These are phyloP conservation scores for Euthynnus affinis DNA, from an alignment of 2,797 vertebrate species.

Conservation along the genomic window DNA sequence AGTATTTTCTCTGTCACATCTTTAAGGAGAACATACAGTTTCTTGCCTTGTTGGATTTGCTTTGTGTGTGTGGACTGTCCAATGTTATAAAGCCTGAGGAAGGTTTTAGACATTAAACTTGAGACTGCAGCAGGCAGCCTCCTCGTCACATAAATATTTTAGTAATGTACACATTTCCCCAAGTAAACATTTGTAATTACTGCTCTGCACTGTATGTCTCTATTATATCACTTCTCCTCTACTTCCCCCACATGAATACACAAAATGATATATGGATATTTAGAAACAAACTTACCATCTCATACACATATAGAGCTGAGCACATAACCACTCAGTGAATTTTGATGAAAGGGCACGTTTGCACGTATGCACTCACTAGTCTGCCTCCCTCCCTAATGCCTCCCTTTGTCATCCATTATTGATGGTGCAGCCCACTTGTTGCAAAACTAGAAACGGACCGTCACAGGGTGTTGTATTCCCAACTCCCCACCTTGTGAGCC, in stretches of 20 bases:
- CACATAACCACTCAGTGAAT: slow-evolving; percentile 21
- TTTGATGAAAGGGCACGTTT: slow-evolving; percentile 27
- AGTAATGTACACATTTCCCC: slow-evolving; percentile 4
- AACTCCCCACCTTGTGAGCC: slow-evolving; percentile 1
- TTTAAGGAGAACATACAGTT: slow-evolving; percentile 26
- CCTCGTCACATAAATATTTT: not conserved
- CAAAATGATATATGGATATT: slow-evolving; percentile 28
- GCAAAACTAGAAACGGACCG: slow-evolving; percentile 52
- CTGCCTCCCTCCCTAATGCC: slow-evolving; percentile 14
- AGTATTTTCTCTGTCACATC: slow-evolving; percentile 52
- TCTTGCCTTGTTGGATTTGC: not conserved
- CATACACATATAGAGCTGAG: slow-evolving; percentile 17
- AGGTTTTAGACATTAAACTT: not conserved
- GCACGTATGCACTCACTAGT: slow-evolving; percentile 11
- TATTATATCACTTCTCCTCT: slow-evolving; percentile 5
- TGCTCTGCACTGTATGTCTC: not conserved
- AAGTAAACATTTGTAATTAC: slow-evolving; percentile 24
- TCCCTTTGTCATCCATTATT: slow-evolving; percentile 75
- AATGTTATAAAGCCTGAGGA: not conserved
- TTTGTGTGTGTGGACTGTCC: not conserved
- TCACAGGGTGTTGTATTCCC: slow-evolving; percentile 65
- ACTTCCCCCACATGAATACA: slow-evolving; percentile 2
- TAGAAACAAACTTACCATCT: not conserved
- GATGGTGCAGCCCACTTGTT: slow-evolving; percentile 73
- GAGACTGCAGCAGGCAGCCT: not conserved